Base-by-base conservation (phyloP, 1,140 invertebrate species). In the Scylla paramamosain region DNA sequence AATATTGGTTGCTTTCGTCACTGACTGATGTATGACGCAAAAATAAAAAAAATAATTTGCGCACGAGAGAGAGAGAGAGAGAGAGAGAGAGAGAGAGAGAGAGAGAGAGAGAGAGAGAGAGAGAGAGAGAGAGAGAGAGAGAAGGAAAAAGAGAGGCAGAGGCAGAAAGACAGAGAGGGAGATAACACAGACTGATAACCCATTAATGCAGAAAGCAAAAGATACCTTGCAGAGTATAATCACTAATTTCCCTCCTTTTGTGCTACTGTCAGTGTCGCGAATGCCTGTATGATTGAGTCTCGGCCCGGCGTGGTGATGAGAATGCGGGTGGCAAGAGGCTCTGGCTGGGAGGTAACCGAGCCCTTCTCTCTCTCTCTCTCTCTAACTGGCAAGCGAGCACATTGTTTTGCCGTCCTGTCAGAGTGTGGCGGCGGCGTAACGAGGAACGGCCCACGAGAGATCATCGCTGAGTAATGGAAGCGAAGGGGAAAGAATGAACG, bases 181-280 rank as follows among this genome's bases (percentile, higher is more conserved):
- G 16, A 77, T 20, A 77, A 77, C 12, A 77, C 4, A 20, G 20
- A 77, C 67, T n/a, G 67, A 59, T 59, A 77, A 77, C 67, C 25
- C 67, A 77, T 77, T 77, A 77, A 77, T 77, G 25, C 16, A n/a
- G 6, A n/a, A 77, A 25, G 12, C 12, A 77, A 77, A n/a, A 77
- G 67, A n/a, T n/a, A 1, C 4, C 67, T n/a, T n/a, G 67, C 67
- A 77, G 67, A 77, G 67, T 25, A 77, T 77, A 77, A 77, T 77
- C 67, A 77, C 67, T 77, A 77, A 77, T 77, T 77, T 77, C 67
- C 67, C 67, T 77, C 25, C 67, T 77, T 77, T 77, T 77, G 67
- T 77, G n/a, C 25, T 77, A n/a, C 20, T 77, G 67, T 77, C 67
- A 77, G 67, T n/a, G 67, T 77, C 67, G 67, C 67, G 6, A 77